A percentile compares a stretch with the other conserved stretches of the same genome.
Evolutionary conservation across 2,888 invertebrate genomes (phyloP).

Genomic region (Drosophila paucipuncta): DNA sequence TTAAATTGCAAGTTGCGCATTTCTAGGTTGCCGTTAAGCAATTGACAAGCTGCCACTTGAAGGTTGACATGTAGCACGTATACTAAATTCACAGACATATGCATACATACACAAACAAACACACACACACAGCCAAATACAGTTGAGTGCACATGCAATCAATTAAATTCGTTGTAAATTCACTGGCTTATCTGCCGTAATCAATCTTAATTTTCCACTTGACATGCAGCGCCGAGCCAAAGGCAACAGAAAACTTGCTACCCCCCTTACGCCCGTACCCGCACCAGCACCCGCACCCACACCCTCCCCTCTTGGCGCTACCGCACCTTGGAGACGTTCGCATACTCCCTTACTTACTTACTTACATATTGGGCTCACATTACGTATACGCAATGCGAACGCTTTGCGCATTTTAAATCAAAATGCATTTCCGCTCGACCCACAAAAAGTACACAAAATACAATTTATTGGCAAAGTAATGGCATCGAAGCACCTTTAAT

Average conservation of each 20-base stretch:
- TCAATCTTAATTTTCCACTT: slow-evolving; percentile 82
- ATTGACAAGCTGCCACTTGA: slow-evolving; percentile 74
- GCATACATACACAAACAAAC: not conserved
- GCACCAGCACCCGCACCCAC: not conserved
- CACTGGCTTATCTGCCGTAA: slow-evolving; percentile 80
- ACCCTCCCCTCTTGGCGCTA: not conserved
- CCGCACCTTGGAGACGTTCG: not conserved
- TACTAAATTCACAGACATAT: slow-evolving; percentile 27
- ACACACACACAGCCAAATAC: slow-evolving; percentile 22
- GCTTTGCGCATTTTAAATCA: slow-evolving; percentile 77
- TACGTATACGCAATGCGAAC: slow-evolving; percentile 68
- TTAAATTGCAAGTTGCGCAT: slow-evolving; percentile 65
- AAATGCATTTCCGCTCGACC: slow-evolving; percentile 74
- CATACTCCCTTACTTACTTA: not conserved
- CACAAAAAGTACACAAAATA: slow-evolving; percentile 58
- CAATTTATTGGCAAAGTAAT: slow-evolving; percentile 67
- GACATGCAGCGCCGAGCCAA: slow-evolving; percentile 71
- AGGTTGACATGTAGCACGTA: slow-evolving; percentile 58
- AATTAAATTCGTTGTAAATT: slow-evolving; percentile 82
- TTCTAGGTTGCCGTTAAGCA: slow-evolving; percentile 64
- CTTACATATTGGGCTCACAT: slow-evolving; percentile 40
- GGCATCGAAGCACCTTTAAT: slow-evolving; percentile 50
- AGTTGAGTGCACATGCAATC: slow-evolving; percentile 76
- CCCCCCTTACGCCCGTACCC: not conserved
- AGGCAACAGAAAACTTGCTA: slow-evolving; percentile 37